Evolutionary conservation across 2,888 invertebrate genomes (phyloP), one percentile per base, ranked within the genome.

Genomic region (Brachylomia viminalis): DNA sequence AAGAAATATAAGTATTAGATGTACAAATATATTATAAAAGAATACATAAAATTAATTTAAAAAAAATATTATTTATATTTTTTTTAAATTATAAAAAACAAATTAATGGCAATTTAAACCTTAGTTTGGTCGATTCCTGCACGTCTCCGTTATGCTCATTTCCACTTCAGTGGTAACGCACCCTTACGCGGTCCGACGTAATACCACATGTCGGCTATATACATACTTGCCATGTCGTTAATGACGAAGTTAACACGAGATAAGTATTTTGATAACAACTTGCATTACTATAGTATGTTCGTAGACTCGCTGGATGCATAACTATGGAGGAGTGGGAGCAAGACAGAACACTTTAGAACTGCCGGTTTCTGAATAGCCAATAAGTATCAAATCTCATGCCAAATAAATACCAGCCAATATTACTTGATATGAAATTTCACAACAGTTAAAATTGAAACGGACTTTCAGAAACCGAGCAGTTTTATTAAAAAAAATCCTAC

Each of bases 331-430:
- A 13, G 15, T 56, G 2, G n/a, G 6, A 42, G n/a, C n/a, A 42
- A 49, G 33, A 68, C 62, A 38, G 2, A 49, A 62, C 17, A 49
- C 11, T 27, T 72, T n/a, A 33, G 13, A 45, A 54, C 6, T 30
- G 33, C 4, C 0, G 23, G 1, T 38, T 38, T 38, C 11, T 23
- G 6, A 20, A 33, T 15, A 13, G 17, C 4, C 17, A 74, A 59
- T n/a, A 20, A 42, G 58, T 75, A 27, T 68, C 56, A 70, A 68
- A 62, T 69, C 30, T 62, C 69, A n/a, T 69, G 54, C 62, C 8
- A 49, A 77, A 45, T 64, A 77, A 49, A 70, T 7, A 42, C 77
- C 70, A 77, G 77, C 78, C 77, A 77, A 23, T 64, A 0, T 77
- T 77, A 77, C 30, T 77, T 33, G 54, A 77, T 30, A 20, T 13